phyloP scores from a whole-genome alignment of 2,113 vertebrate species.

The Epinephelus lanceolatus region DNA sequence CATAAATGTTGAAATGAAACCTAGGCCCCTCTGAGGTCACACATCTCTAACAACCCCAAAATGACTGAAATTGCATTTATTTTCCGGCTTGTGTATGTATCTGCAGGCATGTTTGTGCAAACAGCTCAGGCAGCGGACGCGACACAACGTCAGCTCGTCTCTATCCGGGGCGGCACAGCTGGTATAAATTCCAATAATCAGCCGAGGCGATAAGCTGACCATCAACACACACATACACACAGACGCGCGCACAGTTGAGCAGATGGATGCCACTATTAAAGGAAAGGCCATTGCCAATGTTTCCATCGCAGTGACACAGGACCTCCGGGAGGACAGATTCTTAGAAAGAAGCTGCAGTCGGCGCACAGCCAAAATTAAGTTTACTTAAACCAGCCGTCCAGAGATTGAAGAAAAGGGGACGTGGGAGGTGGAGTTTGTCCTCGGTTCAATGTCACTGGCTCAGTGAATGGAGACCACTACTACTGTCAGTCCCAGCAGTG shows the following conservation, averaged over 20 bases:
- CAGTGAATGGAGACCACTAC: slow-evolving; percentile 31
- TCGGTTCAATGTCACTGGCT: slow-evolving; percentile 48
- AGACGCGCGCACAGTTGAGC: slow-evolving; percentile 23
- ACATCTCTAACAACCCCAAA: slow-evolving; percentile 17
- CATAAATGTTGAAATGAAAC: no score
- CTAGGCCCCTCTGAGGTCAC: background rate
- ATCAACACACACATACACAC: slow-evolving; percentile 35
- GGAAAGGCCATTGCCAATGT: slow-evolving; percentile 66
- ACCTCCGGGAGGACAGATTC: slow-evolving; percentile 31
- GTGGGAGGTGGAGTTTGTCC: slow-evolving; percentile 33
- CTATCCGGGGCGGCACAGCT: slow-evolving; percentile 56
- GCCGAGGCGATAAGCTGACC: slow-evolving; percentile 58
- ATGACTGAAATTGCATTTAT: slow-evolving; percentile 10
- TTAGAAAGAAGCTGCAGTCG: slow-evolving; percentile 31
- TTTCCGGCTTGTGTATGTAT: slow-evolving; percentile 21
- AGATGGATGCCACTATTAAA: slow-evolving; percentile 64
- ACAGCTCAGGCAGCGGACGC: slow-evolving; percentile 48
- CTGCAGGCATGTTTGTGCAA: slow-evolving; percentile 23
- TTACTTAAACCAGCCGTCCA: slow-evolving; percentile 37
- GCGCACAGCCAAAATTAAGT: slow-evolving; percentile 30
- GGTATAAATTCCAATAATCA: slow-evolving; percentile 73
- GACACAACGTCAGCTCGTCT: slow-evolving; percentile 38
- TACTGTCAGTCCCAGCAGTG: slow-evolving; percentile 12
- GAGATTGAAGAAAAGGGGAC: slow-evolving; percentile 29
- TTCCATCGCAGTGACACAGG: slow-evolving; percentile 44